These are phyloP conservation scores for Hylomyscus alleni DNA, from an alignment of 2,797 vertebrate genomes.

Conservation along the genomic window DNA sequence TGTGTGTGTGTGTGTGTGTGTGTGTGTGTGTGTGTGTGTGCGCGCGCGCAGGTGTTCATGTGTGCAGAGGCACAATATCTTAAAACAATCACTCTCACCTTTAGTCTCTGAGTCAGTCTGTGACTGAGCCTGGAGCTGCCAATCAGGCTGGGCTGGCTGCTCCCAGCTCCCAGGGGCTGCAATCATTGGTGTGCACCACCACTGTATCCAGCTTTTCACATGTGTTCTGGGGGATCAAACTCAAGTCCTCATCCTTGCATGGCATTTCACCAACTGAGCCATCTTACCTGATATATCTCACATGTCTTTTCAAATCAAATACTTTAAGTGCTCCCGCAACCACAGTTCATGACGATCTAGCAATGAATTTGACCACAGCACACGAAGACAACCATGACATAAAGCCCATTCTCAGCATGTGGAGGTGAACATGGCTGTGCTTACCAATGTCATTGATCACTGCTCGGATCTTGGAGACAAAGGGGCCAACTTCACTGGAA, in stretches of 20 bases:
- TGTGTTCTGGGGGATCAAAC: not conserved
- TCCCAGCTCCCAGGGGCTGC: not conserved
- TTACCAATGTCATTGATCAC: conserved; percentile 97
- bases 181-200: not conserved
- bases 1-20: not conserved
- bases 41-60: not conserved
- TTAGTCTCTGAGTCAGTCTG: not conserved
- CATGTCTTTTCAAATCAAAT: conserved; percentile 33
- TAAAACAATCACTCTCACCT: not conserved
- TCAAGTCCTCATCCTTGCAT: not conserved
- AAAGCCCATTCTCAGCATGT: not conserved
- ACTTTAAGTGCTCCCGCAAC: not conserved
- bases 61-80: not conserved
- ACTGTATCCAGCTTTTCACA: not conserved
- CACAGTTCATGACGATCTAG: not conserved
- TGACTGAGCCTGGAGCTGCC: not conserved
- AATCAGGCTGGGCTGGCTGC: not conserved
- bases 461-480: conserved; percentile 95
- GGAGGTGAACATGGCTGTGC: conserved; percentile 60
- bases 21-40: accelerated
- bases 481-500: conserved; percentile 96
- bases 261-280: no score
- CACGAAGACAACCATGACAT: not conserved
- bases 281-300: not conserved
- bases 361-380: not conserved